phyloP scores from a whole-genome alignment of 2,113 vertebrate species.

The Hippocampus abdominalis region DNA sequence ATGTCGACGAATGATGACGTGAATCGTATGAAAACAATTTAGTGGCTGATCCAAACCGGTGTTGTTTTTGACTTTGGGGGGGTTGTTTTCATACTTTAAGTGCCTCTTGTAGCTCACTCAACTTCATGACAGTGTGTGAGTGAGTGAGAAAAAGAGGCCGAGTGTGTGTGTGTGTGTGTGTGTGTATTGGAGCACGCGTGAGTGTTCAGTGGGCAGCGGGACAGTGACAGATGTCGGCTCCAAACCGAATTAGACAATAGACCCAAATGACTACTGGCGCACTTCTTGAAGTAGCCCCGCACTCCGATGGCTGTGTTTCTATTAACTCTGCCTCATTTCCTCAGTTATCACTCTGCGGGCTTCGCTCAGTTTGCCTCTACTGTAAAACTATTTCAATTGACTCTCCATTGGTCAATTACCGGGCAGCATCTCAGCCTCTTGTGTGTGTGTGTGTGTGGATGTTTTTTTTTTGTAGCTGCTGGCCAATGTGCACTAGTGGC shows the following conservation, averaged over 20 bases:
- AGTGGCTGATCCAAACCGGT: neutral
- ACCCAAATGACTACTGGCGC: slow-evolving; percentile 47
- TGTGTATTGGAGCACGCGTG: slow-evolving; percentile 5
- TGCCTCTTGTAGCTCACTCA: neutral
- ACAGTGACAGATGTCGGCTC: slow-evolving; percentile 54
- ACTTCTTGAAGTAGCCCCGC: slow-evolving; percentile 30
- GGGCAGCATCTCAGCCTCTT: slow-evolving; percentile 18
- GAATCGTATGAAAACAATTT: too few relatives aligned
- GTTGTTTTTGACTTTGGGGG: neutral
- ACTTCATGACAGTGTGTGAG: neutral
- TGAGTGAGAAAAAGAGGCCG: neutral
- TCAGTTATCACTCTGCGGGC: slow-evolving; percentile 8
- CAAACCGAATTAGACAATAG: slow-evolving; percentile 53
- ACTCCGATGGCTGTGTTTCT: slow-evolving; percentile 20
- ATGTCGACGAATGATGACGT: too few relatives aligned
- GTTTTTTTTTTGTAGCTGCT: slow-evolving; percentile 41
- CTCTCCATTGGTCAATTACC: slow-evolving; percentile 4
- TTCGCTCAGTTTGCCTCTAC: slow-evolving; percentile 41
- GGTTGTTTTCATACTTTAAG: neutral
- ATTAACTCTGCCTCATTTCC: slow-evolving; percentile 15
- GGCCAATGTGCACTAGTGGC: slow-evolving; percentile 53
- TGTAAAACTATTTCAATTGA: slow-evolving; percentile 39
- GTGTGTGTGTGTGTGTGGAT: slow-evolving; percentile 1
- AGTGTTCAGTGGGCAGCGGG: slow-evolving; percentile 30
- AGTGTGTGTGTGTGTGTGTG: slow-evolving; percentile 11